These are phyloP conservation scores for Neodontobutis hainanensis DNA, from an alignment of 2,113 vertebrate genomes.

Conservation along the genomic window DNA sequence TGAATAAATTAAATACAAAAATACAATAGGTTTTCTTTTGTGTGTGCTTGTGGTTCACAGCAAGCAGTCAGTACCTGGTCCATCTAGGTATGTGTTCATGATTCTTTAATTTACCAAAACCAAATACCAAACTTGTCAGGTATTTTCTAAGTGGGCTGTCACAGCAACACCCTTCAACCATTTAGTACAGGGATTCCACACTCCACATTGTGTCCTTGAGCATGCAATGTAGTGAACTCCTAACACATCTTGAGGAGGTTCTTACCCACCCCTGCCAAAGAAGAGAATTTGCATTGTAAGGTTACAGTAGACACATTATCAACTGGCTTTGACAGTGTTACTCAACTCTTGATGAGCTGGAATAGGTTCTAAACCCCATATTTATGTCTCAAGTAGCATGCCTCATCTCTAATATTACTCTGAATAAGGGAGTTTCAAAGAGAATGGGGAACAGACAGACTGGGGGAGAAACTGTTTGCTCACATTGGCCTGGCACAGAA, in stretches of 20 bases:
- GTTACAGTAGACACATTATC: background rate
- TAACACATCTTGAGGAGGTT: background rate
- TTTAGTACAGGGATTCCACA: background rate
- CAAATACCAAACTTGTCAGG: too few species aligned
- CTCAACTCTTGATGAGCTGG: constrained; percentile 37
- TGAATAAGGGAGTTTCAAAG: constrained; percentile 54
- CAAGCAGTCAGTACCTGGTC: too few species aligned
- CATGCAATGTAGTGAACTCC: constrained; percentile 7
- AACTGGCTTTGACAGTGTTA: constrained; percentile 23
- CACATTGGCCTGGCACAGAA: constrained; percentile 43
- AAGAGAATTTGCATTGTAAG: constrained; percentile 9
- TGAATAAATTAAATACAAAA: too few species aligned
- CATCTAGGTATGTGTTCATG: too few species aligned
- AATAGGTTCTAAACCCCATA: constrained; percentile 30
- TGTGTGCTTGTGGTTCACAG: too few species aligned
- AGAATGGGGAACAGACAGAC: constrained; percentile 36
- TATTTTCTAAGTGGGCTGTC: constrained; percentile 46
- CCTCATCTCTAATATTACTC: constrained; percentile 55
- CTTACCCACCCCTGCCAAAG: constrained; percentile 4
- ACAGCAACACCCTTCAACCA: constrained; percentile 19
- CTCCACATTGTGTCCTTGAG: constrained; percentile 28
- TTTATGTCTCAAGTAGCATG: constrained; percentile 43
- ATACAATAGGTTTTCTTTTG: too few species aligned
- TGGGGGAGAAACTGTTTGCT: constrained; percentile 40
- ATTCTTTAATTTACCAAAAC: too few species aligned